Conservation (phyloP, 2,888 invertebrate species). For the Cheilosia urbana region DNA sequence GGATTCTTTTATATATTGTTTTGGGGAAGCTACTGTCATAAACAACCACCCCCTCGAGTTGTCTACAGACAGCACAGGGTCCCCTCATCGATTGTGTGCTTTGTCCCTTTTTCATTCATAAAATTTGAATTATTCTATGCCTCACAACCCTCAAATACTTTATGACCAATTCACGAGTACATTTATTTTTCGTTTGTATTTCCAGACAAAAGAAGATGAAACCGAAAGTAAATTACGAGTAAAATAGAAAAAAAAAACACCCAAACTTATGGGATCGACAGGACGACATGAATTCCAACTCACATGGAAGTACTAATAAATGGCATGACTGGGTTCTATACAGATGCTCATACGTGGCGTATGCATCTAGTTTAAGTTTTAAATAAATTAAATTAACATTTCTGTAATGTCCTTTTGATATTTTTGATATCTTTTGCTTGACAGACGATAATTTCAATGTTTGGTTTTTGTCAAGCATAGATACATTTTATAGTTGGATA, state of each 20-base stretch:
- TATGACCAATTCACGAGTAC: slow-evolving; percentile 67
- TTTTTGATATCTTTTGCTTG: neutral
- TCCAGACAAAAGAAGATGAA: slow-evolving; percentile 64
- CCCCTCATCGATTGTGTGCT: neutral
- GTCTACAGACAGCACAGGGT: neutral
- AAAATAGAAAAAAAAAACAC: slow-evolving; percentile 21
- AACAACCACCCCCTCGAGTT: neutral
- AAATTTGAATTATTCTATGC: slow-evolving; percentile 69
- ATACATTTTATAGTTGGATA: no score
- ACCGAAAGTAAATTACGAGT: slow-evolving; percentile 61
- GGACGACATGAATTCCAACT: slow-evolving; percentile 47
- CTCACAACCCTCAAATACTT: slow-evolving; percentile 67
- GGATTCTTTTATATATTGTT: slow-evolving; percentile 14
- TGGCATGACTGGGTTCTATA: neutral
- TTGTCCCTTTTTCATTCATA: slow-evolving; percentile 45
- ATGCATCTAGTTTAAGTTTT: neutral
- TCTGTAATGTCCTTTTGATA: neutral
- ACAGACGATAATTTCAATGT: no score
- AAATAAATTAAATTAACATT: neutral
- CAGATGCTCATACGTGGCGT: neutral
- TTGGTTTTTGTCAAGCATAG: no score
- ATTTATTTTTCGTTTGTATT: slow-evolving; percentile 47
- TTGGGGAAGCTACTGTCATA: neutral
- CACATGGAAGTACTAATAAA: slow-evolving; percentile 2
- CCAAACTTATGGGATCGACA: slow-evolving; percentile 33